A percentile compares a stretch with the other conserved stretches of the same genome.
phyloP scores from a whole-genome alignment of 2,113 vertebrate species.

The Pithys albifrons region DNA sequence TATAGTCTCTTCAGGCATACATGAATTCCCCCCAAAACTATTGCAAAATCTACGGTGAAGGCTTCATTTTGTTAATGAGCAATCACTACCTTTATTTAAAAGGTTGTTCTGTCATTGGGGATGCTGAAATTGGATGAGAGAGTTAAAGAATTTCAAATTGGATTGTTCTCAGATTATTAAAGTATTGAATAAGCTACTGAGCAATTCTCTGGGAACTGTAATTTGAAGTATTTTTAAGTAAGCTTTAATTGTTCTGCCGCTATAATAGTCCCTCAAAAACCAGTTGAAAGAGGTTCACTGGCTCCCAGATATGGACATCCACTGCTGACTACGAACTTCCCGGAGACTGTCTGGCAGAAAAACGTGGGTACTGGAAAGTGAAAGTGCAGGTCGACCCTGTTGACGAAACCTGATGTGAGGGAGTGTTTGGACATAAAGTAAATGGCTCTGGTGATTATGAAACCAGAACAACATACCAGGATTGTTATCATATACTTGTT shows the following conservation, averaged over 20 bases:
- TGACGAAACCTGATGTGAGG: neutral
- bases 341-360: neutral
- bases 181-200: neutral
- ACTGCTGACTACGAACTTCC: neutral
- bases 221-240: slow-evolving; percentile 27
- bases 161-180: slow-evolving; percentile 10
- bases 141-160: neutral
- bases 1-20: neutral
- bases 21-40: neutral
- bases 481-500: neutral
- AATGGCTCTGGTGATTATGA: neutral
- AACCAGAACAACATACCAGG: neutral
- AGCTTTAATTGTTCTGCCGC: neutral
- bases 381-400: neutral
- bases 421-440: neutral
- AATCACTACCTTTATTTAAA: neutral
- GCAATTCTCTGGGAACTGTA: neutral
- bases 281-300: neutral
- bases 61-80: neutral
- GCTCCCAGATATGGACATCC: neutral
- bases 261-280: neutral
- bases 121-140: neutral
- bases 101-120: neutral
- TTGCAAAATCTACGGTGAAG: neutral
- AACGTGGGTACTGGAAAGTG: neutral